A percentile compares a stretch with the other conserved stretches of the same genome.
Conservation (phyloP, 64 coral and sea anemone genomes). For the Pocillopora damicornis region DNA sequence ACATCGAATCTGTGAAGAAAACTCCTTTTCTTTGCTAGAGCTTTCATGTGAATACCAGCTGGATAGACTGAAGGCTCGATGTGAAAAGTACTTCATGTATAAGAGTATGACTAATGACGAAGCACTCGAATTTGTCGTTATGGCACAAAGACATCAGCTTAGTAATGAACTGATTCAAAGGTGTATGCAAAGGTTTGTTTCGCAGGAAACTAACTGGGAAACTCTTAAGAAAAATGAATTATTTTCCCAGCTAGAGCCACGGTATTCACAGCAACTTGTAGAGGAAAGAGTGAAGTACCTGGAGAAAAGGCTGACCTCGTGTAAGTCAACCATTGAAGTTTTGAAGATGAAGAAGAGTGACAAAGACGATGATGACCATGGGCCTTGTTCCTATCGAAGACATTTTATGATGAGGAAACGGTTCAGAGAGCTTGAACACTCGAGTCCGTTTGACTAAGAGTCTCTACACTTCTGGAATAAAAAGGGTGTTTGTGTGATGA, state of each 20-base stretch:
- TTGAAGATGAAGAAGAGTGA: conserved; percentile 20
- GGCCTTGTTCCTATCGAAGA: conserved; percentile 8
- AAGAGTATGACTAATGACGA: neutral
- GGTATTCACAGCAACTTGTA: conserved; percentile 16
- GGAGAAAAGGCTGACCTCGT: neutral
- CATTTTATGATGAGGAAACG: conserved; percentile 23
- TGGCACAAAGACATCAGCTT: conserved; percentile 27
- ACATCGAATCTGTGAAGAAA: conserved; percentile 25
- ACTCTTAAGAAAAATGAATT: conserved; percentile 26
- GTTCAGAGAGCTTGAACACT: conserved; percentile 1
- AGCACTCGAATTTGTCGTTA: conserved; percentile 18
- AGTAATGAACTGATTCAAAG: conserved; percentile 17
- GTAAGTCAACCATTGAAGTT: conserved; percentile 27
- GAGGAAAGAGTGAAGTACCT: conserved; percentile 32
- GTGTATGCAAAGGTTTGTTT: conserved; percentile 28
- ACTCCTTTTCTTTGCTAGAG: conserved; percentile 33
- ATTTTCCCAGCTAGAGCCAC: conserved; percentile 19
- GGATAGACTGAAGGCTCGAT: conserved; percentile 25
- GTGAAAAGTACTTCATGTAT: conserved; percentile 8
- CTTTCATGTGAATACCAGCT: conserved; percentile 38
- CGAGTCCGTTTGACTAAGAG: conserved; percentile 5
- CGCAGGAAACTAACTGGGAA: conserved; percentile 21
- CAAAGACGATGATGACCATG: conserved; percentile 27
- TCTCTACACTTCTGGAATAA: too few species aligned
- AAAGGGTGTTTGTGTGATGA: too few species aligned